Evolutionary conservation across 2,113 vertebrate species (phyloP).

Genomic region (Phyllostomus hastatus): DNA sequence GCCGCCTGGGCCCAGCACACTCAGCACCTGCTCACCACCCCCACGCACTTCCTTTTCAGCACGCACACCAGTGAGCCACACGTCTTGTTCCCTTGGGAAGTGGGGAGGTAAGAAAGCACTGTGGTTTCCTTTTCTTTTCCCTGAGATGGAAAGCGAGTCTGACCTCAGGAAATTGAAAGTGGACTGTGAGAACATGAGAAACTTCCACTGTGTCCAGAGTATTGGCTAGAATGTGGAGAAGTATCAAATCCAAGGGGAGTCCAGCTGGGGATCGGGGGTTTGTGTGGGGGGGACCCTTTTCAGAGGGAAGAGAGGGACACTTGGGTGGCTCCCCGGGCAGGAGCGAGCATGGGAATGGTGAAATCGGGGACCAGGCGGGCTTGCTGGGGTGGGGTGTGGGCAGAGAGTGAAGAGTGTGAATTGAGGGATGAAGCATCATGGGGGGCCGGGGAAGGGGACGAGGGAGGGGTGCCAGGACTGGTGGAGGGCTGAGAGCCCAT

Average conservation of each 20-base stretch:
- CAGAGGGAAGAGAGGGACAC: not conserved
- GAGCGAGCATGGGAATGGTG: not conserved
- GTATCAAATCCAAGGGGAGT: too few species aligned
- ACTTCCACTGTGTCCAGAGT: not conserved
- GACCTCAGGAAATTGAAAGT: not conserved
- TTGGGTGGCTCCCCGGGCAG: not conserved
- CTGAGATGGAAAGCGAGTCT: not conserved
- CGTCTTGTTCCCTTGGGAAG: not conserved
- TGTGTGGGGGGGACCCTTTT: not conserved
- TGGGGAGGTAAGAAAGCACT: not conserved
- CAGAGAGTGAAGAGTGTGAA: not conserved
- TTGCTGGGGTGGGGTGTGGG: not conserved
- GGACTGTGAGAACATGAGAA: not conserved
- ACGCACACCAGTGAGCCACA: not conserved
- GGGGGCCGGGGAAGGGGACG: too few species aligned
- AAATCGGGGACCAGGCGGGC: too few species aligned
- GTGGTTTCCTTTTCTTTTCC: not conserved
- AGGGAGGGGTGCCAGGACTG: not conserved
- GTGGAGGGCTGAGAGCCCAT: not conserved
- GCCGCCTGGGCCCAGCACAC: fast-evolving
- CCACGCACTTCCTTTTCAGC: not conserved
- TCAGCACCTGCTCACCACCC: not conserved
- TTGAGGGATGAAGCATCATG: not conserved
- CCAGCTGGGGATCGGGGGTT: not conserved
- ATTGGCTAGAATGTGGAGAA: not conserved